Evolutionary conservation across 2,888 invertebrate genomes (phyloP), one percentile per base, ranked within the genome.

Genomic region (Erebia ligea): DNA sequence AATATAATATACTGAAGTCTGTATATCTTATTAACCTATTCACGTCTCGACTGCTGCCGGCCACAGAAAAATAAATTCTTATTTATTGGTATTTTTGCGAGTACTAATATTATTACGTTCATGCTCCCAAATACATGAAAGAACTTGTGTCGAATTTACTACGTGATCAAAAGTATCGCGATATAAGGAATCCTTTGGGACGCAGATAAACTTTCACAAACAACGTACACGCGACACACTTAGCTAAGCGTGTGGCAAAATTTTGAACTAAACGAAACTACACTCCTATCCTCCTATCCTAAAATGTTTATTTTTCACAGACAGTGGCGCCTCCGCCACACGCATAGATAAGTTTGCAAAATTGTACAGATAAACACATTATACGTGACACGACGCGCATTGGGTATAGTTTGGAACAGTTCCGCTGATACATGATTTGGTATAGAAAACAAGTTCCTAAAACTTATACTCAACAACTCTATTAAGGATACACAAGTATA

Each of bases 111-210:
- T 54, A 54, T 54, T 42, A 59, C 62, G 17, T 54, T 19, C 54
- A 15, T 65, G 65, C 56, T 13, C 50, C 40, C 45, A 34, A 57
- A 66, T 45, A 66, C 56, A 57, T 66, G 45, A 11, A 45, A 50
- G 42, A 65, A 69, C 52, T 52, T 52, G 21, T 52, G 65, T 69
- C 69, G 42, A 66, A 69, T 69, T 59, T 17, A 45, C n/a, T 21
- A 69, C 69, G 69, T 69, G 69, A 69, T 66, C 69, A 65, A 69
- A 65, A 66, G 40, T 64, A 59, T 59, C 48, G 45, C n/a, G 62
- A 21, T 62, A 62, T 15, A 61, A 48, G 62, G 48, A 62, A 62
- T 19, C 62, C 62, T 48, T 57, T 45, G 54, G 42, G 40, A 54
- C n/a, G 13, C 9, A 42, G 42, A 54, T 3, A 66, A 66, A 54